Evolutionary conservation across 2,888 invertebrate species (phyloP).

Genomic region (Mechanitis mazaeus): DNA sequence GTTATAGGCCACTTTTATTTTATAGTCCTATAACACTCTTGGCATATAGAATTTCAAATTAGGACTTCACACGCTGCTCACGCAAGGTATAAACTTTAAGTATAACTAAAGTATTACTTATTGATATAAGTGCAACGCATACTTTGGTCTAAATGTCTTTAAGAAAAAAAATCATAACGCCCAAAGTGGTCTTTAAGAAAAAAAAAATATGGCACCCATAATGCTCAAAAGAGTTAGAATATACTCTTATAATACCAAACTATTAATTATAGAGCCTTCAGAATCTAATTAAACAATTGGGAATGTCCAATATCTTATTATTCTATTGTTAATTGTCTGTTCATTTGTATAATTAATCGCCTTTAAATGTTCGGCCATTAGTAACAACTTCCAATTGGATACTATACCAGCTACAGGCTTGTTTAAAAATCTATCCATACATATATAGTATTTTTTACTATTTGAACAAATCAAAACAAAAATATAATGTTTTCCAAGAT

Average conservation of each 20-base stretch:
- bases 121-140: too few relatives aligned
- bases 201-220: too few relatives aligned
- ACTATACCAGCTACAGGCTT: neutral
- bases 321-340: slow-evolving; percentile 38
- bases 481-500: too few relatives aligned
- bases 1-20: neutral
- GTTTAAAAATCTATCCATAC: too few relatives aligned
- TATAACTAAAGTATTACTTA: too few relatives aligned
- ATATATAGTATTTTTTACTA: too few relatives aligned
- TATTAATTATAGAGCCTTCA: neutral
- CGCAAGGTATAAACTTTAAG: too few relatives aligned
- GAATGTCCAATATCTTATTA: slow-evolving; percentile 34
- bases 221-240: too few relatives aligned
- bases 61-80: neutral
- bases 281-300: neutral
- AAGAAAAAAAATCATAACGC: too few relatives aligned
- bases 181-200: too few relatives aligned
- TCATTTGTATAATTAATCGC: slow-evolving; percentile 47
- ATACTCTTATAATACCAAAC: neutral
- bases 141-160: too few relatives aligned
- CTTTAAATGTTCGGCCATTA: slow-evolving; percentile 40
- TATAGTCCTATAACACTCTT: neutral
- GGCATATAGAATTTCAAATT: neutral
- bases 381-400: slow-evolving; percentile 32
- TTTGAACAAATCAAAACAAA: too few relatives aligned